Conservation (phyloP, 2,113 vertebrate species). For the Dicentrarchus labrax region DNA sequence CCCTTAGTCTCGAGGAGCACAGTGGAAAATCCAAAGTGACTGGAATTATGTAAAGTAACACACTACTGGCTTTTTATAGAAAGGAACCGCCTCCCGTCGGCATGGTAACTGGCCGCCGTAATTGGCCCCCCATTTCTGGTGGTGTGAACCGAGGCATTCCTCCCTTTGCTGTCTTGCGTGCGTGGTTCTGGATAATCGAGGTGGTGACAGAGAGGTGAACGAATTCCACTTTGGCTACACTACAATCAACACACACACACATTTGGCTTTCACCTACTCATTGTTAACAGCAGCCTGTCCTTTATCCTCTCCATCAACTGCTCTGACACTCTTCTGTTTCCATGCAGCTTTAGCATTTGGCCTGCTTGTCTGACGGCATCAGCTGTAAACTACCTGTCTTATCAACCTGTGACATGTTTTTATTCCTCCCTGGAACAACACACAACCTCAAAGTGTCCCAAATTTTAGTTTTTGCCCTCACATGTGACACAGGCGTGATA, state of each 20-base stretch:
- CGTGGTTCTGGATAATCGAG: slow-evolving; percentile 36
- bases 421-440: not conserved
- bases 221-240: not conserved
- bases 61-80: slow-evolving; percentile 75
- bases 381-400: not conserved
- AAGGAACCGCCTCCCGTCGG: slow-evolving; percentile 60
- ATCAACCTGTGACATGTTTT: slow-evolving; percentile 22
- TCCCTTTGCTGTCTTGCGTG: slow-evolving; percentile 40
- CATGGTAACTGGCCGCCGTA: slow-evolving; percentile 74
- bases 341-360: slow-evolving; percentile 13
- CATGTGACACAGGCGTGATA: slow-evolving; percentile 1
- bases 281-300: slow-evolving; percentile 9
- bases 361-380: slow-evolving; percentile 25
- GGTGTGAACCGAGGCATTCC: slow-evolving; percentile 47
- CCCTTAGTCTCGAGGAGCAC: slow-evolving; percentile 41
- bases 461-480: not conserved
- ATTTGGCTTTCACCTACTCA: not conserved
- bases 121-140: slow-evolving; percentile 58
- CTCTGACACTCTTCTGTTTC: slow-evolving; percentile 21
- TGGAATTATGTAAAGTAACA: slow-evolving; percentile 81
- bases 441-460: not conserved
- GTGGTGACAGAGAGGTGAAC: slow-evolving; percentile 39
- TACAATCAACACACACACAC: slow-evolving; percentile 8
- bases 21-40: slow-evolving; percentile 77
- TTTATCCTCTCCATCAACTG: slow-evolving; percentile 20